phyloP scores from a whole-genome alignment of 2,113 vertebrate species.

The Synodontis membranacea region DNA sequence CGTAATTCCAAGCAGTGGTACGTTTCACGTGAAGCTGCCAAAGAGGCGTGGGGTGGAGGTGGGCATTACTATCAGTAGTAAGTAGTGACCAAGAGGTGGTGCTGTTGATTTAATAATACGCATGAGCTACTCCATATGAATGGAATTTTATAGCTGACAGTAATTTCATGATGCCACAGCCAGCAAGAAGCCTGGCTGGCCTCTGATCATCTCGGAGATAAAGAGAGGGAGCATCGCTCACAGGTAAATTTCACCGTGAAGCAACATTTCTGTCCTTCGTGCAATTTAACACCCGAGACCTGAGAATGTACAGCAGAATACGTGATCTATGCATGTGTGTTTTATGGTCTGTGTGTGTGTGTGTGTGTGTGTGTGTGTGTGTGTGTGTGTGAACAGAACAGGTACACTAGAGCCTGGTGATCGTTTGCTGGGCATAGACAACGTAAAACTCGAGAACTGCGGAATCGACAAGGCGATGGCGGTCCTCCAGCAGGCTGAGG shows the following conservation, averaged over 20 bases:
- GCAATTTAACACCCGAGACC: not conserved
- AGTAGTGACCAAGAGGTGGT: constrained; percentile 71
- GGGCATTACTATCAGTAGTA: constrained; percentile 96
- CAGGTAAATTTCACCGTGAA: constrained; percentile 75
- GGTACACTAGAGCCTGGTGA: constrained; percentile 96
- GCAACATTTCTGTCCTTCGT: not conserved
- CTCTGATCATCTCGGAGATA: constrained; percentile 96
- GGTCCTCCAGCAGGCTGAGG: constrained; percentile 90
- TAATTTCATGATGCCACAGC: constrained; percentile 67
- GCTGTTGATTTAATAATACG: not conserved
- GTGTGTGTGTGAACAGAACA: constrained; percentile 73
- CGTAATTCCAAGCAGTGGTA: constrained; percentile 96
- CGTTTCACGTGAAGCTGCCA: constrained; percentile 95
- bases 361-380: not conserved
- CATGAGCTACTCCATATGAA: not conserved
- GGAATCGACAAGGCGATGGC: constrained; percentile 94
- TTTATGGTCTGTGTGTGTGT: not conserved
- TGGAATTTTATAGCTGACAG: not conserved
- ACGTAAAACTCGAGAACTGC: constrained; percentile 89
- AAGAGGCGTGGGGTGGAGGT: constrained; percentile 94
- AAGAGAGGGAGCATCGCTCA: constrained; percentile 95
- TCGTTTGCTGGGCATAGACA: constrained; percentile 93
- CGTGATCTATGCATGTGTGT: not conserved
- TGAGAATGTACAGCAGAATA: no score
- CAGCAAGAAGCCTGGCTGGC: constrained; percentile 89